phyloP scores from a whole-genome alignment of 2,113 vertebrate species.

The Cricetomys ansorgei region DNA sequence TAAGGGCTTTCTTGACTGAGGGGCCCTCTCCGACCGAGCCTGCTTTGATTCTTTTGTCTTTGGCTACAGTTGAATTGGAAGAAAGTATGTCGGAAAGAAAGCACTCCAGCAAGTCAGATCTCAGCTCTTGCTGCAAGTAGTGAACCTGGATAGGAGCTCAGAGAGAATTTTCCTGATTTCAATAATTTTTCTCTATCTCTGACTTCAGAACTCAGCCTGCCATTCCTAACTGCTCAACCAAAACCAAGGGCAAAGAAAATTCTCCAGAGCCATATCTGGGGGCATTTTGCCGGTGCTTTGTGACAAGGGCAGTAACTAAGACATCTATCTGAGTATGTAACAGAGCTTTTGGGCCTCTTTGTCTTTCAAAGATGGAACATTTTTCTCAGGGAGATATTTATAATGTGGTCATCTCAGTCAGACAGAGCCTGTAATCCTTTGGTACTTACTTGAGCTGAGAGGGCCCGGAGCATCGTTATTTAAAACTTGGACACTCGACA shows the following conservation, averaged over 20 bases:
- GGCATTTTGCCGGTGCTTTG: neutral
- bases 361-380: neutral
- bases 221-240: neutral
- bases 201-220: constrained; percentile 22
- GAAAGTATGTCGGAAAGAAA: neutral
- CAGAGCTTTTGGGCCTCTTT: neutral
- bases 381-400: constrained; percentile 43
- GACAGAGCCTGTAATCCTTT: neutral
- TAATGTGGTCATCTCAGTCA: neutral
- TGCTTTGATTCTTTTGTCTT: neutral
- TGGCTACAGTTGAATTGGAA: neutral
- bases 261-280: neutral
- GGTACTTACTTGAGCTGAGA: constrained; percentile 14
- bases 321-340: neutral
- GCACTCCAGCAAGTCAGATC: neutral
- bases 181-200: neutral
- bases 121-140: neutral
- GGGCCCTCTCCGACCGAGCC: neutral
- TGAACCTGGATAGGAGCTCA: neutral
- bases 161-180: neutral
- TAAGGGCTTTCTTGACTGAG: neutral
- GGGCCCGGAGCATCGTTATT: neutral
- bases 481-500: constrained; percentile 39
- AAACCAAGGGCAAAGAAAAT: neutral
- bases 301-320: neutral